Evolutionary conservation across 2,113 vertebrate genomes (phyloP).

Genomic region (Hylia prasina): DNA sequence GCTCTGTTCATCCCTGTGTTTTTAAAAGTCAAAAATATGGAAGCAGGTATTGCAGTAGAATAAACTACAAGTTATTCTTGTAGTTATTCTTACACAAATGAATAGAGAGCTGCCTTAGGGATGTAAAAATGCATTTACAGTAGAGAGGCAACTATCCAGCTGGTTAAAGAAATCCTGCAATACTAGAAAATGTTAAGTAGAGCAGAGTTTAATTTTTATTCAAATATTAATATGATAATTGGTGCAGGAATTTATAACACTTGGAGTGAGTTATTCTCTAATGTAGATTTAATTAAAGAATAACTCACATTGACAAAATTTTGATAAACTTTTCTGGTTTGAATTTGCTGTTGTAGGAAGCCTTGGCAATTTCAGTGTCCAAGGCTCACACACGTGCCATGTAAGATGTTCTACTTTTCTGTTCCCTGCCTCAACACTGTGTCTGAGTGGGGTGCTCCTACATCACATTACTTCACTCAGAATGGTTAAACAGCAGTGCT

Average conservation of each 20-base stretch:
- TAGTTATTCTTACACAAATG: too few species aligned
- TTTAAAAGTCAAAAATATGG: background rate
- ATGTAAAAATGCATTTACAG: background rate
- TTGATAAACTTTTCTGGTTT: background rate
- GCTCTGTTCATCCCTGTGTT: background rate
- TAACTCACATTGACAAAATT: background rate
- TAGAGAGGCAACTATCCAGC: background rate
- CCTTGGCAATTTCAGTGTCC: background rate
- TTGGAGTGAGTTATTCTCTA: background rate
- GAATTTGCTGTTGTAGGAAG: background rate
- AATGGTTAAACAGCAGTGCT: background rate
- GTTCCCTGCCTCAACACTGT: background rate
- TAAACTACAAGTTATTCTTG: background rate
- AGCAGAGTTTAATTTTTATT: background rate
- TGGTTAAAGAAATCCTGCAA: background rate
- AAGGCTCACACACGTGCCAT: background rate
- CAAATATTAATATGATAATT: background rate
- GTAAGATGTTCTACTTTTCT: background rate
- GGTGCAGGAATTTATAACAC: background rate
- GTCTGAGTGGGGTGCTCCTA: background rate
- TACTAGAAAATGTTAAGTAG: background rate
- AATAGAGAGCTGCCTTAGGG: background rate
- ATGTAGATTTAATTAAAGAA: background rate
- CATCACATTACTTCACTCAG: background rate
- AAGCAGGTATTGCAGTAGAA: background rate